Evolutionary conservation across 2,113 vertebrate species (phyloP), one percentile per base, ranked within the genome.

Genomic region (Heterotilapia buettikoferi): DNA sequence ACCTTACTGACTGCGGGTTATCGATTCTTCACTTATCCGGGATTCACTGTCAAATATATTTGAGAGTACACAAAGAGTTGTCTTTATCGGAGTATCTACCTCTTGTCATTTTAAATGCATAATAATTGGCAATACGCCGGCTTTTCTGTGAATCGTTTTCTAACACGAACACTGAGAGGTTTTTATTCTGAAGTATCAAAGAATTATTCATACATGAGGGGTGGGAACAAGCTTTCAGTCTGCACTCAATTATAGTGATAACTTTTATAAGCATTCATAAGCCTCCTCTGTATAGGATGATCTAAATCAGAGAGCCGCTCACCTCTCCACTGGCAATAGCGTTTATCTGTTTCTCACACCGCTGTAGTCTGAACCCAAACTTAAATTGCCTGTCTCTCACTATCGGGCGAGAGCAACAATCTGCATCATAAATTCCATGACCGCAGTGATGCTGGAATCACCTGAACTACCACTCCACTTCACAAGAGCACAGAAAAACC

Each of bases 301-400:
- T 94, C 73, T 73, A 19, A 91, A 93, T 90, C 87, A 81, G 53
- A 68, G 53, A 68, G 71, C 9, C 26, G 11, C 53, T 91, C 83
- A 73, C 84, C 89, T 85, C 84, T 91, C 52, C 47, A 45, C 21
- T 36, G 81, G 79, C 76, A 81, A 61, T 21, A 84, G 89, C 82
- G 84, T 92, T 93, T 86, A 92, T 93, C 80, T 86, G 14, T 82
- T 87, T 82, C 84, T 93, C 71, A n/a, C 82, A 50, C 24, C 1
- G 43, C 82, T 86, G 82, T 45, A 79, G 85, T 86, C 83, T 82
- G 29, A 88, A 59, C 45, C 52, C 36, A 80, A 86, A 89, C 84
- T 86, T 86, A 92, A 94, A 92, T 86, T 89, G 86, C 88, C 84
- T 88, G 68, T 81, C 86, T 85, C 63, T 84, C 68, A 26, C 85